Evolutionary conservation across 2,888 invertebrate genomes (phyloP).

Genomic region (Drosophila meridionalis): DNA sequence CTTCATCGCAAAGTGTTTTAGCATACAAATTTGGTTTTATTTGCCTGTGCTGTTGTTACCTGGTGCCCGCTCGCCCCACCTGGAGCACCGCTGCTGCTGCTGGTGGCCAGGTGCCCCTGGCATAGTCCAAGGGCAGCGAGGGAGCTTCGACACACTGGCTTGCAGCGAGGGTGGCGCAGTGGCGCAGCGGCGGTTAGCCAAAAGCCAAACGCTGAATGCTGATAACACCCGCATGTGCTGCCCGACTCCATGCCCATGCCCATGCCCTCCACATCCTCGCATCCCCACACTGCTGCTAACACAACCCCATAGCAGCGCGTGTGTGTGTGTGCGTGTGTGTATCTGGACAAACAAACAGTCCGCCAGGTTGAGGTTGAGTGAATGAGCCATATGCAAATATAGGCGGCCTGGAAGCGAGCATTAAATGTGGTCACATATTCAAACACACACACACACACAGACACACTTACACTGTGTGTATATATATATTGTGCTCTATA

Average conservation of each 20-base stretch:
- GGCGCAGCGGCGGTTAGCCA: conserved; percentile 55
- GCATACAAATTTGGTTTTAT: conserved; percentile 79
- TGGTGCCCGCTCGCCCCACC: background rate
- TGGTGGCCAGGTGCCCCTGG: conserved; percentile 54
- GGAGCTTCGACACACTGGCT: conserved; percentile 7
- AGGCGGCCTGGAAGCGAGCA: conserved; percentile 71
- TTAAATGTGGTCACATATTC: conserved; percentile 54
- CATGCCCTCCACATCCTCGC: background rate
- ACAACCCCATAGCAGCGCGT: background rate
- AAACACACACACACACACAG: conserved; percentile 19
- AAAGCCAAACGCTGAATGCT: conserved; percentile 71
- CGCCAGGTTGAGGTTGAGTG: conserved; percentile 68
- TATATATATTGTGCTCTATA: conserved; percentile 14
- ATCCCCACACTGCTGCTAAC: background rate
- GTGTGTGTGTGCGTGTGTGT: conserved; percentile 44
- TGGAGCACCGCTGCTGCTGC: conserved; percentile 30
- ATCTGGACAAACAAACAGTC: conserved; percentile 78
- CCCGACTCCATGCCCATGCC: background rate
- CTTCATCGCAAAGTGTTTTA: conserved; percentile 74
- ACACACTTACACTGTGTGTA: conserved; percentile 8
- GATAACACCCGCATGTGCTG: conserved; percentile 76
- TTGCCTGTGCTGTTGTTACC: conserved; percentile 58
- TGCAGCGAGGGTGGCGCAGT: conserved; percentile 34
- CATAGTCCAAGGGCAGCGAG: conserved; percentile 25
- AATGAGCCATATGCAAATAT: conserved; percentile 79